A percentile compares a stretch with the other conserved stretches of the same genome.
Evolutionary conservation across 2,888 invertebrate species (phyloP).

Genomic region (Heliconius cydno): DNA sequence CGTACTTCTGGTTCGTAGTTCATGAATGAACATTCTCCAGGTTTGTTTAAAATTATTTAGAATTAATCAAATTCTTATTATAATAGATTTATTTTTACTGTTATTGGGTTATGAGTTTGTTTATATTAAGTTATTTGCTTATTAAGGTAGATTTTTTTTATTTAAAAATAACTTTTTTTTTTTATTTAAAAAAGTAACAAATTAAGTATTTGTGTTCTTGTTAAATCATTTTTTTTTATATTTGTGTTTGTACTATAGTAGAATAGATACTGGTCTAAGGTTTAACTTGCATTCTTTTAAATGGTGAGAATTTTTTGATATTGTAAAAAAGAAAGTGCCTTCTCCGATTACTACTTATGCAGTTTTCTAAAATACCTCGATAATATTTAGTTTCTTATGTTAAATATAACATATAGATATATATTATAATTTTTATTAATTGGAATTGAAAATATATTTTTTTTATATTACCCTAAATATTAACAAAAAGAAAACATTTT

Average conservation of each 20-base stretch:
- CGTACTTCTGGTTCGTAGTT: conserved; percentile 6
- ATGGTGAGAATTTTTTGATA: conserved; percentile 19
- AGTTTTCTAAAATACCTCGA: background rate
- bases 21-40: conserved; percentile 36
- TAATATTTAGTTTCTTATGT: no score
- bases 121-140: background rate
- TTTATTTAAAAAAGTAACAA: no score
- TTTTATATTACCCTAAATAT: no score
- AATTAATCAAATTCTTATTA: conserved; percentile 12
- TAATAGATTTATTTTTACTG: background rate
- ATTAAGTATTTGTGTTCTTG: background rate
- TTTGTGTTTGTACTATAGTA: background rate
- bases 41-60: conserved; percentile 33
- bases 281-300: background rate
- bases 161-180: no score
- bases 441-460: no score
- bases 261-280: background rate
- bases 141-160: no score
- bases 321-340: conserved; percentile 10
- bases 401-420: no score
- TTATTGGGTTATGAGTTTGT: background rate
- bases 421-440: no score
- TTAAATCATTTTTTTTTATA: background rate
- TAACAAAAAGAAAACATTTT: no score
- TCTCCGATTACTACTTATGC: background rate